These are phyloP conservation scores for Cataglyphis cursor DNA, from an alignment of 2,888 invertebrate species.

Conservation along the genomic window DNA sequence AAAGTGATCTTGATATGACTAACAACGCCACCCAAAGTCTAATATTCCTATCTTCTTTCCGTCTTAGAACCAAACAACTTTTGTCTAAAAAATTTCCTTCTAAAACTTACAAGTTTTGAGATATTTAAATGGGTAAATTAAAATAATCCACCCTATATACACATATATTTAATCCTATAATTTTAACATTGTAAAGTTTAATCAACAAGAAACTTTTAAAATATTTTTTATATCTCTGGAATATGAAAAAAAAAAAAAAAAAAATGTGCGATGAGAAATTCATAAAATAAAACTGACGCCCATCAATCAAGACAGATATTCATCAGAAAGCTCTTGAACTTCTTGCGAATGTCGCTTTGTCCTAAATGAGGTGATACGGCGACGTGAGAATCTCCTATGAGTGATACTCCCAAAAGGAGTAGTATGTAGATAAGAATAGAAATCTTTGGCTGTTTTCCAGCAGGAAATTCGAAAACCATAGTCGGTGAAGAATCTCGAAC, in stretches of 20 bases:
- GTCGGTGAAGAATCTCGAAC: neutral
- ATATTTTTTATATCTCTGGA: neutral
- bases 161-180: no score
- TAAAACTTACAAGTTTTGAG: no score
- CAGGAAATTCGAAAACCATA: constrained; percentile 42
- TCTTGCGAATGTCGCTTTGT: constrained; percentile 6
- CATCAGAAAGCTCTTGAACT: neutral
- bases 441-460: neutral
- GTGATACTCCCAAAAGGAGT: neutral
- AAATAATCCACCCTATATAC: no score
- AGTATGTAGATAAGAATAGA: neutral
- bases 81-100: no score
- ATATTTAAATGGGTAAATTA: no score
- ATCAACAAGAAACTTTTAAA: no score
- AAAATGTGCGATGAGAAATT: neutral
- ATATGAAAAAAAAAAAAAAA: neutral
- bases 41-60: no score
- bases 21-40: no score
- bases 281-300: neutral
- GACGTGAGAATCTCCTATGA: neutral
- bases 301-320: neutral
- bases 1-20: no score
- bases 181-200: no score
- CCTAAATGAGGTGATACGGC: constrained; percentile 14
- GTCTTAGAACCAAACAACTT: no score